These are phyloP conservation scores for Nymphalis polychloros DNA, from an alignment of 2,888 invertebrate genomes.

Conservation along the genomic window DNA sequence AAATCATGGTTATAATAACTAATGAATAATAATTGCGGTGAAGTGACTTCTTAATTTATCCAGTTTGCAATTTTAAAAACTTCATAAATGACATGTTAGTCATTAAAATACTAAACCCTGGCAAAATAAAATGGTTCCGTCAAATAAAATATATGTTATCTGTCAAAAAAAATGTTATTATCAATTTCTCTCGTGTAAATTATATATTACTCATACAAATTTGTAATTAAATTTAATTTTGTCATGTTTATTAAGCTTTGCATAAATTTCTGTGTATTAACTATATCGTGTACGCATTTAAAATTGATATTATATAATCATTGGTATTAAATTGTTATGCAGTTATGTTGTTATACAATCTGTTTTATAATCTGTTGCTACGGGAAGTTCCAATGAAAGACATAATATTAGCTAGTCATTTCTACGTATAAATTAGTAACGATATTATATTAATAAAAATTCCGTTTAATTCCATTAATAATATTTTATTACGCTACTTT, in stretches of 20 bases:
- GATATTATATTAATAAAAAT: background rate
- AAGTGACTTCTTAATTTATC: background rate
- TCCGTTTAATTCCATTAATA: too few relatives aligned
- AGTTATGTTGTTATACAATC: background rate
- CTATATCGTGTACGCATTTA: background rate
- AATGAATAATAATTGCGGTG: background rate
- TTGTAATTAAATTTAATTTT: slow-evolving; percentile 2
- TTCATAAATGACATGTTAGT: too few relatives aligned
- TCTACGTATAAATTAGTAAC: background rate
- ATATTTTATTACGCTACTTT: too few relatives aligned
- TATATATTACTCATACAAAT: background rate
- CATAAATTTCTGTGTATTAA: background rate
- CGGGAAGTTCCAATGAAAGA: slow-evolving; percentile 2
- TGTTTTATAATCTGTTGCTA: background rate
- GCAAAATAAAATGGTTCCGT: too few relatives aligned
- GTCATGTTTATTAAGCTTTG: background rate
- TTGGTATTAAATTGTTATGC: background rate
- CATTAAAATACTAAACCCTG: too few relatives aligned
- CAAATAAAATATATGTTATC: too few relatives aligned
- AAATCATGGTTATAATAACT: background rate
- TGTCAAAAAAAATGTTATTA: too few relatives aligned
- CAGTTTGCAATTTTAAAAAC: too few relatives aligned
- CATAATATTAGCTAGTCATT: slow-evolving; percentile 7
- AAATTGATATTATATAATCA: slow-evolving; percentile 6
- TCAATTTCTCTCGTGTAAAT: background rate